These are phyloP conservation scores for Laterallus jamaicensis DNA, from an alignment of 2,113 vertebrate species.

Conservation along the genomic window DNA sequence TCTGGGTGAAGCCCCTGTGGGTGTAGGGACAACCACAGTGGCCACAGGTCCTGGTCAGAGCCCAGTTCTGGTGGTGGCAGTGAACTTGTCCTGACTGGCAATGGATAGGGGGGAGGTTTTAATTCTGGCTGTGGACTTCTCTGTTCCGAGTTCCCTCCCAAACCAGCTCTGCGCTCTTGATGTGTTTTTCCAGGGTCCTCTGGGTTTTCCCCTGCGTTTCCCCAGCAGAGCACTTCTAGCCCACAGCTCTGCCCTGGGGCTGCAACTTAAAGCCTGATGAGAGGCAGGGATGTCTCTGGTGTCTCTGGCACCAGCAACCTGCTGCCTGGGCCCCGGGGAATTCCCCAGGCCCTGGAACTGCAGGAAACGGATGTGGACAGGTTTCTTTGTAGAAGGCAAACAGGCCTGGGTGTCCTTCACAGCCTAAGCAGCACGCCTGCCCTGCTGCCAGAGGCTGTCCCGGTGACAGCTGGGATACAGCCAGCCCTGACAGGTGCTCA, in stretches of 20 bases:
- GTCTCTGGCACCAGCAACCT: not conserved
- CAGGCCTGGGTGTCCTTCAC: accelerated
- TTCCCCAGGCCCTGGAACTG: accelerated
- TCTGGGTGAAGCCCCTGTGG: not conserved
- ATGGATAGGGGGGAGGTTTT: not conserved
- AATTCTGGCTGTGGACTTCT: not conserved
- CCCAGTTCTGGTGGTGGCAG: not conserved
- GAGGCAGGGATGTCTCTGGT: not conserved
- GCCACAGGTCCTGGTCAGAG: not conserved
- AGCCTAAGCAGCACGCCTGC: not conserved
- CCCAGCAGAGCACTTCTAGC: not conserved
- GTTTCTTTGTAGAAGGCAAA: not conserved
- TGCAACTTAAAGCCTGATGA: not conserved
- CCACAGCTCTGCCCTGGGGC: not conserved
- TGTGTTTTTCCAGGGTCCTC: not conserved
- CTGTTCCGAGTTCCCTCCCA: not conserved
- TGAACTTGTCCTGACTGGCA: not conserved
- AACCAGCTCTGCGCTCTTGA: not conserved
- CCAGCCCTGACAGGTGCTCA: not conserved
- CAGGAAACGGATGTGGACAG: accelerated
- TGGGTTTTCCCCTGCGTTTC: not conserved
- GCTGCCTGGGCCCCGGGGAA: accelerated
- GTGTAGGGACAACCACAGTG: not conserved
- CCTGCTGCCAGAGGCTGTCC: accelerated
- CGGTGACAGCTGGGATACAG: not conserved